Conservation (phyloP, 2,888 invertebrate genomes). For the Agrotis ipsilon region DNA sequence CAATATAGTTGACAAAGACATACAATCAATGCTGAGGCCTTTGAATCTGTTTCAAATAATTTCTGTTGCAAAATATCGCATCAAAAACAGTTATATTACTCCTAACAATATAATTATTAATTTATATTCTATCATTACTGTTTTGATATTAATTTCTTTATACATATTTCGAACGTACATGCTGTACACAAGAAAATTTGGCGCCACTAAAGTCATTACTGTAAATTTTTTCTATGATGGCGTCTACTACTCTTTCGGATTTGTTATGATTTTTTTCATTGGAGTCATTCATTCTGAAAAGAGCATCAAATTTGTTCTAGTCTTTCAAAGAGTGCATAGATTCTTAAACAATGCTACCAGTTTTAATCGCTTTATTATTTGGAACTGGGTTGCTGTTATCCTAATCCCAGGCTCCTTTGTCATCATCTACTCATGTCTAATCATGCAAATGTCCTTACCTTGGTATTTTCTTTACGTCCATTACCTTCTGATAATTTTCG, state of each 20-base stretch:
- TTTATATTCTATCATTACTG: background rate
- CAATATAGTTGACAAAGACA: constrained; percentile 26
- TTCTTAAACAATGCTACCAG: constrained; percentile 5
- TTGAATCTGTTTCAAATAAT: constrained; percentile 14
- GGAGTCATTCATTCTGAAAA: constrained; percentile 1
- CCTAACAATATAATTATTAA: background rate
- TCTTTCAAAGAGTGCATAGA: constrained; percentile 27
- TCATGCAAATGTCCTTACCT: background rate
- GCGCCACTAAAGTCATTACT: background rate
- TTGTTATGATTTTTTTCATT: constrained; percentile 9
- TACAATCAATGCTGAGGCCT: constrained; percentile 24
- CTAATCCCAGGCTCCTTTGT: background rate
- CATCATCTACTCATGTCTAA: background rate
- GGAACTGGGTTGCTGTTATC: constrained; percentile 23
- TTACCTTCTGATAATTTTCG: constrained; percentile 10
- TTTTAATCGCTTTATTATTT: constrained; percentile 9
- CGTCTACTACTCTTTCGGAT: constrained; percentile 8
- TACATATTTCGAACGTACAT: background rate
- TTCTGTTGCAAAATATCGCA: constrained; percentile 14
- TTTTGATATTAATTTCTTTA: background rate
- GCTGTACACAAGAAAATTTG: background rate
- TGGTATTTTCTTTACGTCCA: background rate
- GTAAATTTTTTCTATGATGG: background rate
- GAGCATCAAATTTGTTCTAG: constrained; percentile 14
- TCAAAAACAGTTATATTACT: constrained; percentile 8